phyloP scores from a whole-genome alignment of 2,113 vertebrate species.

The Peromyscus maniculatus region DNA sequence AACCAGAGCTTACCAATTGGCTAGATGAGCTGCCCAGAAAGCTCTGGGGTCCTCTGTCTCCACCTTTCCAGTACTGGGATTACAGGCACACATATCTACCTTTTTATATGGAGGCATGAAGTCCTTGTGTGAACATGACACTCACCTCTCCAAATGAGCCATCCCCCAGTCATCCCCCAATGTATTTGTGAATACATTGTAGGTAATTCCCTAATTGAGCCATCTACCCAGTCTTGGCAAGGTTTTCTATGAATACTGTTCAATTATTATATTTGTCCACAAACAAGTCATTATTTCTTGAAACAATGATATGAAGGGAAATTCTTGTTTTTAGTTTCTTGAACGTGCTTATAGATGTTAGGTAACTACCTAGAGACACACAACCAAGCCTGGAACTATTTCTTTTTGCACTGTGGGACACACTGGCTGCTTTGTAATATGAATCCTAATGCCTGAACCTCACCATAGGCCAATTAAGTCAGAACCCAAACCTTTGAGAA shows the following conservation, averaged over 20 bases:
- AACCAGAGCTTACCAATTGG: neutral
- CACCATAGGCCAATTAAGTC: neutral
- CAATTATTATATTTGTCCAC: neutral
- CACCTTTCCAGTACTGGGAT: neutral
- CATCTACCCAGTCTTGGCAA: neutral
- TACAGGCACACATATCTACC: neutral
- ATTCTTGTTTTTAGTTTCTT: neutral
- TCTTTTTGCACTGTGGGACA: neutral
- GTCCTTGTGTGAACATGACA: too few species aligned
- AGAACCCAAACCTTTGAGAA: neutral
- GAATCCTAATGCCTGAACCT: too few species aligned
- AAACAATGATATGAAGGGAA: neutral
- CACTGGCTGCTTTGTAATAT: neutral
- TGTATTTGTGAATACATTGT: neutral
- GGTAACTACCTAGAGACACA: neutral
- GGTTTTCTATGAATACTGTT: neutral
- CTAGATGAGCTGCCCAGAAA: neutral
- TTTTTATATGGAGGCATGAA: neutral
- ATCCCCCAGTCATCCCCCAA: neutral
- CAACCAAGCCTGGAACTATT: too few species aligned
- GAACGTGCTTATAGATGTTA: neutral
- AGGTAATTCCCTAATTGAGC: neutral
- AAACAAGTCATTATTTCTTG: neutral
- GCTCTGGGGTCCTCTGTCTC: neutral
- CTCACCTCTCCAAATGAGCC: neutral